Evolutionary conservation across 2,113 vertebrate genomes (phyloP), one percentile per base, ranked within the genome.

Genomic region (Vicugna pacos): DNA sequence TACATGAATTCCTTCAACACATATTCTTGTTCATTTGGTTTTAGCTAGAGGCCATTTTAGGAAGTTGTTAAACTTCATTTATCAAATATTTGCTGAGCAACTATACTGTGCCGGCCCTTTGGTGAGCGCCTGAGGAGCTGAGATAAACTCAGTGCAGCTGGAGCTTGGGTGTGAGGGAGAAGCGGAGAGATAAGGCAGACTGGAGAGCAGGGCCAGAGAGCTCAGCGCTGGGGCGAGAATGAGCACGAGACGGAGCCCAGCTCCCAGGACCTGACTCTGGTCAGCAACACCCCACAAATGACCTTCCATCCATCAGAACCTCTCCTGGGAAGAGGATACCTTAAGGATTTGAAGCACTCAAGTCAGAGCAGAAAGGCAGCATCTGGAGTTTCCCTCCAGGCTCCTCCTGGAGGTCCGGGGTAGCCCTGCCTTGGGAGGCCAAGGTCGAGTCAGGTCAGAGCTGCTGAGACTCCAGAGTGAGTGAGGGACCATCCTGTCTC

Each of bases 111-210:
- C 52, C 42, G 35, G 67, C 22, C 56, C 67, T 75, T 73, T 32
- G 11, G 58, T 16, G 3, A 24, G 46, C 48, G 14, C 13, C 26
- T 7, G 64, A 2, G 64, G 14, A 56, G 6, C 52, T 1, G n/a
- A 62, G n/a, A 75, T 22, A 50, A 83, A 67, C 52, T 56, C 48
- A 22, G 16, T 5, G 9, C 16, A 0, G 6, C 28, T 73, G 77
- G 46, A 54, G 52, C 52, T 42, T 13, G 5, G 10, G n/a, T 30
- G 0, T 28, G 20, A 79, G 48, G 87, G 38, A 35, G 80, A 60
- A 7, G 50, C 10, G 1, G 17, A 46, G 22, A 54, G 12, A 3
- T 6, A 22, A 73, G 64, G 38, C 1, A 0, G 35, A 8, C 4
- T 0, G 42, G 26, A 22, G 15, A 28, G 6, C 42, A 2, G 58